Evolutionary conservation across 2,797 vertebrate species (phyloP), one percentile per base, ranked within the genome.

Genomic region (Garrulus glandarius): DNA sequence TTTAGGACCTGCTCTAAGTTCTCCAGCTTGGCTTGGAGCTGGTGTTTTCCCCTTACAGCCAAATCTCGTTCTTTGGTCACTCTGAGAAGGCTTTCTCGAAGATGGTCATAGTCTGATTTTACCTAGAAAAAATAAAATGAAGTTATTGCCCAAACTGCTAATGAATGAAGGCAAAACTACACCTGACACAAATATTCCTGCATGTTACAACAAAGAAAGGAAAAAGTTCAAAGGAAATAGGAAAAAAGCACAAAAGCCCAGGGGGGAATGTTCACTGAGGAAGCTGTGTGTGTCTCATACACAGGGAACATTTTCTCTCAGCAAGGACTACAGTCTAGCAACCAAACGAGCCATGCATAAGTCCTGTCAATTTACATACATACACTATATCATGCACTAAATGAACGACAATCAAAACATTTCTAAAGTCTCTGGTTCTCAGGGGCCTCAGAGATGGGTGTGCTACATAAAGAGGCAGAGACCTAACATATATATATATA

Each of bases 1-100:
- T 99, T 99, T 97, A 99, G 99, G 98, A 99, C 99, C 98, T 99
- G 99, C 98, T 99, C 99, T 98, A 99, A 97, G 99, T 99, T 99
- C 99, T 99, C 99, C 99, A 99, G 99, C 98, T 99, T 99, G 99
- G 98, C 99, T 99, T 98, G 99, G 98, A 99, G 99, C 98, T 98
- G 98, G 97, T 97, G 98, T 96, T 98, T 99, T 98, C 99, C 98
- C 98, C 97, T 98, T 97, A 98, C 96, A 95, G 99, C 99, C 98
- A 98, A 98, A 98, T 99, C 98, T 97, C 98, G 98, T 97, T 99
- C 98, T 95, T 98, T 96, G 97, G 98, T 99, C 98, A 99, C 98
- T 97, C 97, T 91, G 88, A 98, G 95, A 86, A 99, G 98, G 94
- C 95, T 93, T 97, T 98, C 98, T 97, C 97, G 97, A 94, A 98